A percentile compares a stretch with the other conserved stretches of the same genome.
phyloP scores from a whole-genome alignment of 2,797 vertebrate genomes.

The Myripristis jacobus region DNA sequence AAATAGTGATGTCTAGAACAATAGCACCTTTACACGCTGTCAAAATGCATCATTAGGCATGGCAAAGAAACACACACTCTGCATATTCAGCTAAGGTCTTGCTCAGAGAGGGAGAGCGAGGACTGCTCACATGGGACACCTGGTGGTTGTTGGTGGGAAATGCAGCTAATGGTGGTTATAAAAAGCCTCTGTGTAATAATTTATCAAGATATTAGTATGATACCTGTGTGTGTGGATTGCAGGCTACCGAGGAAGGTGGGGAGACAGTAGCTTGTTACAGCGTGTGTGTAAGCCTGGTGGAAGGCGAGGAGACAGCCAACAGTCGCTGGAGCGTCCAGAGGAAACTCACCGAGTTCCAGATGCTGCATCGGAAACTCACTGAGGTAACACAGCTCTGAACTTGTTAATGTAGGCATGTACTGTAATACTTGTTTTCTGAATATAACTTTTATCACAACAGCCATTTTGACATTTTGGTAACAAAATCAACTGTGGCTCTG shows the following conservation, averaged over 20 bases:
- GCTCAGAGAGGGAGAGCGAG: no score
- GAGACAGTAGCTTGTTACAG: slow-evolving; percentile 94
- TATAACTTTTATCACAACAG: no score
- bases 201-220: no score
- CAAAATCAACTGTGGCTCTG: slow-evolving; percentile 12
- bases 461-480: slow-evolving; percentile 9
- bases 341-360: slow-evolving; percentile 96
- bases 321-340: slow-evolving; percentile 93
- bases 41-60: no score
- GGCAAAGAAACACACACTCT: no score
- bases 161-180: no score
- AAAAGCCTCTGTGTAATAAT: no score
- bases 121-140: no score
- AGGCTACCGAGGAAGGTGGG: slow-evolving; percentile 94
- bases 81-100: no score
- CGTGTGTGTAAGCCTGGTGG: slow-evolving; percentile 90
- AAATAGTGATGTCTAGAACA: no score
- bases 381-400: slow-evolving; percentile 85
- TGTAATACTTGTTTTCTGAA: neutral
- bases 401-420: neutral
- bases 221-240: slow-evolving; percentile 32
- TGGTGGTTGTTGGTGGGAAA: no score
- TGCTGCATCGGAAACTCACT: slow-evolving; percentile 93
- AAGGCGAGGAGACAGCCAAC: slow-evolving; percentile 86
- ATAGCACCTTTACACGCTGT: no score